Base-by-base conservation (phyloP, 2,888 invertebrate species). In the Ochropacha duplaris region DNA sequence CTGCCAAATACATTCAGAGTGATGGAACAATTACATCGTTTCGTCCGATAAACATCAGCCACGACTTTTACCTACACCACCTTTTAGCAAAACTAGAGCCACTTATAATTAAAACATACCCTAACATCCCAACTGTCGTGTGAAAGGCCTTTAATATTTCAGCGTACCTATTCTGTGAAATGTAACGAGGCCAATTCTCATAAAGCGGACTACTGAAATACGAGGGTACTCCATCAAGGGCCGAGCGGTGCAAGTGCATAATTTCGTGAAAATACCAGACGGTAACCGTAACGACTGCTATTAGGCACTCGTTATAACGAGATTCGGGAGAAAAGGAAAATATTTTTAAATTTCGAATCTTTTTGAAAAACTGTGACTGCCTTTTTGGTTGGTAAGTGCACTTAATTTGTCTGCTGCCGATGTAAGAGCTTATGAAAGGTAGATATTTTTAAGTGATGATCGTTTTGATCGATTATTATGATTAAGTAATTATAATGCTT, bases 141-240 rank as follows among this genome's bases (percentile, higher is more conserved):
- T 55, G 58, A 49, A 56, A 50, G 19, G 54, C 12, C 50, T 50
- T 54, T 50, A 28, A 56, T 50, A 50, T 49, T 54, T 54, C 50
- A 56, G 56, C 39, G 51, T 56, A 31, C 22, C 52, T 52, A 31
- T 31, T 39, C 50, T 56, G 50, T 22, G 44, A 19, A 19, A 55
- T 50, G 61, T 76, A 79, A 83, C 68, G 82, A 79, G 64, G 74
- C 74, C 78, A 79, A 83, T 83, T 72, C 74, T 72, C 78, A 70
- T 82, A 76, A 81, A 83, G 68, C 71, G 57, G 68, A 68, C 69
- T 64, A 66, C 64, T 73, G 60, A 75, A 79, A 76, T 72, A 76
- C 67, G 76, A 71, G 73, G 66, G 62, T 71, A 73, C 78, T 80
- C 74, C 79, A 81, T 81, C 80, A 78, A 66, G 70, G 68, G 65